phyloP scores from a whole-genome alignment of 1,140 invertebrate genomes.

The Tenebrio molitor region DNA sequence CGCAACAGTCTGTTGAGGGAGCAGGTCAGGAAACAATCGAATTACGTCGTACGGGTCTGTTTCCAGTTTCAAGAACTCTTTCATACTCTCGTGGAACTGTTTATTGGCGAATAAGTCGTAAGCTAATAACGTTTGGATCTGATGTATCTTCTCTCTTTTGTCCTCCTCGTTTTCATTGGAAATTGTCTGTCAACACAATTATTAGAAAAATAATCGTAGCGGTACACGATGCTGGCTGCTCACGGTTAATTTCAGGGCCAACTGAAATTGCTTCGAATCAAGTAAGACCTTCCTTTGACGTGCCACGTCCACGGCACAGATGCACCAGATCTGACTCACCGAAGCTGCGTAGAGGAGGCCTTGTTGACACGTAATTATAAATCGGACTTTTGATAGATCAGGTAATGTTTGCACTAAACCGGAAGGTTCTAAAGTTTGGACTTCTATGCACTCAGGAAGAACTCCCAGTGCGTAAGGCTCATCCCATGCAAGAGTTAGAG shows the following conservation, averaged over 20 bases:
- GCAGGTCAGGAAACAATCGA: conserved; percentile 90
- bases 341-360: conserved; percentile 91
- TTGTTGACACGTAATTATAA: conserved; percentile 76
- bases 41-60: conserved; percentile 97
- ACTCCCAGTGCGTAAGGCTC: conserved; percentile 91
- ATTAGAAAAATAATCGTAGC: neutral
- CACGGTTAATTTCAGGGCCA: conserved; percentile 94
- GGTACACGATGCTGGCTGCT: conserved; percentile 62
- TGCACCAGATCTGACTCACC: conserved; percentile 87
- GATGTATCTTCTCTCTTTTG: conserved; percentile 83
- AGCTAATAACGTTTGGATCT: conserved; percentile 92
- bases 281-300: conserved; percentile 87
- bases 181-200: conserved; percentile 75
- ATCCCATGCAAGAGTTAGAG: conserved; percentile 86
- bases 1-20: conserved; percentile 76
- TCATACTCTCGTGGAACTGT: conserved; percentile 90
- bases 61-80: conserved; percentile 88
- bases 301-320: conserved; percentile 82
- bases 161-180: conserved; percentile 86
- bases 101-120: conserved; percentile 92
- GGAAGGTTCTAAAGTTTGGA: conserved; percentile 72
- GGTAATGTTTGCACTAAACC: conserved; percentile 83
- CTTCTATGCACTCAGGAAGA: conserved; percentile 84
- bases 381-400: conserved; percentile 76
- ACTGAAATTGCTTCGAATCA: conserved; percentile 91